Evolutionary conservation across 2,113 vertebrate species (phyloP).

Genomic region (Marcusenius ussheri): DNA sequence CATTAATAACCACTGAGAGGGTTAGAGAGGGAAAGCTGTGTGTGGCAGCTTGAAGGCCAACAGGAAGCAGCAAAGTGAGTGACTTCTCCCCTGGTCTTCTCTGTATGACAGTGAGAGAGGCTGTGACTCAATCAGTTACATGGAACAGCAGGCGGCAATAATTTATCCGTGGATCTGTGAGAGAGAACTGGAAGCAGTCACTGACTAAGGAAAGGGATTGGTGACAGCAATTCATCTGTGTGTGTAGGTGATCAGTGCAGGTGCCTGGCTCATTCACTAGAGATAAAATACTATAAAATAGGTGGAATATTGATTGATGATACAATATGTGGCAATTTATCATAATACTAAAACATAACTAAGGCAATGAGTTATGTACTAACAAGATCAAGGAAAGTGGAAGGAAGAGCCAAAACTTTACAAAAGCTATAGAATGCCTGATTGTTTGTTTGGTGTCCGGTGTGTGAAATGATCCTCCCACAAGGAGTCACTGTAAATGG

Average conservation of each 20-base stretch:
- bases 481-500: conserved; percentile 14
- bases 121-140: not conserved
- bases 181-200: not conserved
- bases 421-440: not conserved
- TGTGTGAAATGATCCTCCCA: conserved; percentile 12
- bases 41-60: conserved; percentile 7
- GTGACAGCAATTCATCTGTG: not conserved
- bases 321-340: not conserved
- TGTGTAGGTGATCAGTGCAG: not conserved
- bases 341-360: not conserved
- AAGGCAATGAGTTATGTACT: not conserved
- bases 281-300: not conserved
- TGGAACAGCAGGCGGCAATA: not conserved
- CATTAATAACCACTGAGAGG: conserved; percentile 27
- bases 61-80: conserved; percentile 3
- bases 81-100: conserved; percentile 14
- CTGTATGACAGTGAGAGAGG: not conserved
- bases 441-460: conserved; percentile 15
- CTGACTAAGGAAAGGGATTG: no score
- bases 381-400: not conserved
- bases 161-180: not conserved
- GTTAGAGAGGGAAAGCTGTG: conserved; percentile 4
- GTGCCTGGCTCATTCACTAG: not conserved
- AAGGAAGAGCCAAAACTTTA: not conserved
- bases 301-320: not conserved